These are phyloP conservation scores for Mionectes macconnelli DNA, from an alignment of 2,113 vertebrate species.

Conservation along the genomic window DNA sequence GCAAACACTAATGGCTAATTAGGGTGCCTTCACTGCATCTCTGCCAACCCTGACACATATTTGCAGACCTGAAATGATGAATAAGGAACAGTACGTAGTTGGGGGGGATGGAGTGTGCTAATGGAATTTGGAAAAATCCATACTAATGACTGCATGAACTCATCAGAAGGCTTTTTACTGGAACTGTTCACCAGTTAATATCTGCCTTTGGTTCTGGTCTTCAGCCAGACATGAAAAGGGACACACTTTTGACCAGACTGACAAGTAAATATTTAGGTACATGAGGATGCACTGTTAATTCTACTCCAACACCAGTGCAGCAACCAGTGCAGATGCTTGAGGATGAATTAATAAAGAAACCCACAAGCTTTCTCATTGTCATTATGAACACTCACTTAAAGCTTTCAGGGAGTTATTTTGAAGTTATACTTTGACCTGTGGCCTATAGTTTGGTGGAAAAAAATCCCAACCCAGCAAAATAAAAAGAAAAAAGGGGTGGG, in stretches of 20 bases:
- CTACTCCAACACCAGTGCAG: background rate
- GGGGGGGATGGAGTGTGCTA: background rate
- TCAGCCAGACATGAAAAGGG: background rate
- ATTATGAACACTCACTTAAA: background rate
- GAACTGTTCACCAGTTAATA: background rate
- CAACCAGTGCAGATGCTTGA: background rate
- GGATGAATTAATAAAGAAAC: background rate
- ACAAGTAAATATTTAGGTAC: background rate
- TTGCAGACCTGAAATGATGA: background rate
- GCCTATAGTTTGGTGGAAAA: background rate
- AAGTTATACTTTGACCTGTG: background rate
- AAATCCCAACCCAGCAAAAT: too few species aligned
- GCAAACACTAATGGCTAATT: slow-evolving; percentile 30
- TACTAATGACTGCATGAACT: background rate
- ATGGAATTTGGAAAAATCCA: background rate
- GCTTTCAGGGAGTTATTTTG: background rate
- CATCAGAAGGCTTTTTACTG: background rate
- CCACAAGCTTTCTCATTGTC: background rate
- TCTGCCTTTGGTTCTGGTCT: background rate
- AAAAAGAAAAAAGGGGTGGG: background rate
- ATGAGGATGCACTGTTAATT: background rate
- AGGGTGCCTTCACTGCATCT: background rate
- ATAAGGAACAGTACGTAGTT: background rate
- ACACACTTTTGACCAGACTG: background rate
- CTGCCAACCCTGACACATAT: background rate